A percentile compares a stretch with the other conserved stretches of the same genome.
Evolutionary conservation across 2,888 invertebrate genomes (phyloP).

Genomic region (Hipparchia sbordonii): DNA sequence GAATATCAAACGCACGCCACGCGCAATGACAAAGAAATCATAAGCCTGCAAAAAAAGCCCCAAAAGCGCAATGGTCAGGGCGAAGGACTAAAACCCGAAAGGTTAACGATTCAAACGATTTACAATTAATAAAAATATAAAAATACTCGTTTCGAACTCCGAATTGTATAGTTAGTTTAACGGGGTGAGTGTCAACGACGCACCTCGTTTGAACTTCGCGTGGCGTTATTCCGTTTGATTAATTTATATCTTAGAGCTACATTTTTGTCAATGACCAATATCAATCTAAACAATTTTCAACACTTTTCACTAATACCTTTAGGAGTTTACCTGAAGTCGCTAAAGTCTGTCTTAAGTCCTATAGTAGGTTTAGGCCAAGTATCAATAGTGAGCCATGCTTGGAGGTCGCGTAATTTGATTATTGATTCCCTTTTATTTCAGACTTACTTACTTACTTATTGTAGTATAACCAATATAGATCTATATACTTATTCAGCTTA

Average conservation of each 20-base stretch:
- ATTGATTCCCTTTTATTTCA: no score
- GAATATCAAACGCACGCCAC: no score
- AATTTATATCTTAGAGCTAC: not conserved
- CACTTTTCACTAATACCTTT: not conserved
- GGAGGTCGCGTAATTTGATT: no score
- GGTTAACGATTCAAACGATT: no score
- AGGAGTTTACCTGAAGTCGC: constrained; percentile 89
- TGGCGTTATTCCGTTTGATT: not conserved
- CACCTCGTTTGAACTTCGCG: not conserved
- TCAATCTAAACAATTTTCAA: not conserved
- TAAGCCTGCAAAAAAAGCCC: no score
- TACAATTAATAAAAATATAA: no score
- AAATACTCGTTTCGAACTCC: no score
- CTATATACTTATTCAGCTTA: constrained; percentile 56
- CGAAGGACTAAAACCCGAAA: no score
- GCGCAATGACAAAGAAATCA: no score
- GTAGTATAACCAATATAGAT: not conserved
- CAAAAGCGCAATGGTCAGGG: no score
- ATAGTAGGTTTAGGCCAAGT: constrained; percentile 87
- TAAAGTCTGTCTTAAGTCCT: constrained; percentile 96
- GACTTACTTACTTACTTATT: not conserved
- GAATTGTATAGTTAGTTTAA: no score
- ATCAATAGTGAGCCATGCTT: constrained; percentile 33
- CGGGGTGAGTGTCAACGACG: no score
- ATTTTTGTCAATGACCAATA: not conserved